A percentile compares a stretch with the other conserved stretches of the same genome.
Conservation (phyloP, 1,140 invertebrate species). For the Pseudoatta argentina region DNA sequence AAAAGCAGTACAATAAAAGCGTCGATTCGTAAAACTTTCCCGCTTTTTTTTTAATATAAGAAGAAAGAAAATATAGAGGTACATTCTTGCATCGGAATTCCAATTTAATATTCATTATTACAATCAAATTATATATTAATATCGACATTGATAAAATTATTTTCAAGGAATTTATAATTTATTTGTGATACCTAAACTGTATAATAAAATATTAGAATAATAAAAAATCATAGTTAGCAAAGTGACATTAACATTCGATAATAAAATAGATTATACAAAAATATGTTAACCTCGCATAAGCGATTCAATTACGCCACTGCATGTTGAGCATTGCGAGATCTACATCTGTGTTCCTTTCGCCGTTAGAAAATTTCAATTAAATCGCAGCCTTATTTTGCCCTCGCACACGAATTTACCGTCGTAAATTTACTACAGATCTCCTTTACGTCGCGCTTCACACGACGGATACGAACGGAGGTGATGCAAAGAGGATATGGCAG, state of each 20-base stretch:
- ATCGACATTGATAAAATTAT: neutral
- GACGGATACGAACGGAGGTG: neutral
- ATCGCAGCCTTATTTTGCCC: constrained; percentile 13
- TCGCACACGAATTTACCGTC: constrained; percentile 25
- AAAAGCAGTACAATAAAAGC: neutral
- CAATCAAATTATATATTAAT: neutral
- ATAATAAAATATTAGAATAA: neutral
- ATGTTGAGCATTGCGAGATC: constrained; percentile 46
- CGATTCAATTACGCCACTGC: constrained; percentile 3
- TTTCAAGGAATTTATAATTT: neutral
- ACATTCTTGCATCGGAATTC: neutral
- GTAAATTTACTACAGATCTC: constrained; percentile 37
- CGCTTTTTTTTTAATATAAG: neutral
- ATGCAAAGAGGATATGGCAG: neutral
- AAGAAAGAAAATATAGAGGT: neutral
- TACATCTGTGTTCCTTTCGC: constrained; percentile 18
- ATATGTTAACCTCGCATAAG: neutral
- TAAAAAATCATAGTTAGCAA: neutral
- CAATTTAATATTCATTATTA: neutral
- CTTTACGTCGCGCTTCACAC: constrained; percentile 37
- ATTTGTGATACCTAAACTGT: neutral
- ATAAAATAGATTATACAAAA: neutral
- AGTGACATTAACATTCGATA: neutral
- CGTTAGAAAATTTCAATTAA: constrained; percentile 67
- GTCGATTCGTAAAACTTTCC: neutral